These are phyloP conservation scores for Lymantria monacha DNA, from an alignment of 2,888 invertebrate species.

Conservation along the genomic window DNA sequence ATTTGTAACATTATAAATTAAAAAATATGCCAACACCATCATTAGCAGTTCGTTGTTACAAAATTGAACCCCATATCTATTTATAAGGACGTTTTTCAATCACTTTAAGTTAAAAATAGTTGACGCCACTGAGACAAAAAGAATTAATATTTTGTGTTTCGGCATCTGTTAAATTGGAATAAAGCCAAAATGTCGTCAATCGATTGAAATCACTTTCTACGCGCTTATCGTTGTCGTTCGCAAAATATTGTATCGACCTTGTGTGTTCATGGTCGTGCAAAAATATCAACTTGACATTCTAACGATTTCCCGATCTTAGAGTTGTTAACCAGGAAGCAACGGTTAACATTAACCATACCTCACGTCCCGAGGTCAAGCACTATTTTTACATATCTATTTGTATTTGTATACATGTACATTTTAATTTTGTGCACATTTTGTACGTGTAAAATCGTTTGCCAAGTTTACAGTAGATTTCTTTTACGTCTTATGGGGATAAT, in stretches of 20 bases:
- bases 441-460: background rate
- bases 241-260: constrained; percentile 70
- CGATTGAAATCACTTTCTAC: constrained; percentile 76
- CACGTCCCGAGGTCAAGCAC: constrained; percentile 53
- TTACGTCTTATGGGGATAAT: too few relatives aligned
- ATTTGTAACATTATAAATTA: too few relatives aligned
- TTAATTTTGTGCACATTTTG: constrained; percentile 6
- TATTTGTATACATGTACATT: constrained; percentile 10
- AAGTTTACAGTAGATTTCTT: background rate
- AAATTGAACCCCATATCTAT: too few relatives aligned
- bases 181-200: constrained; percentile 56
- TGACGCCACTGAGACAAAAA: too few relatives aligned
- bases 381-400: constrained; percentile 35
- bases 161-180: constrained; percentile 43
- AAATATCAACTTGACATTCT: constrained; percentile 80
- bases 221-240: constrained; percentile 62
- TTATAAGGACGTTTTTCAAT: too few relatives aligned
- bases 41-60: too few relatives aligned
- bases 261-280: constrained; percentile 74
- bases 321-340: constrained; percentile 75
- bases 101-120: too few relatives aligned
- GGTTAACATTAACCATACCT: constrained; percentile 69
- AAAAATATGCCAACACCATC: too few relatives aligned
- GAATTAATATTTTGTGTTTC: background rate
- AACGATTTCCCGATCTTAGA: constrained; percentile 76